phyloP scores from a whole-genome alignment of 2,888 invertebrate genomes.

The Leptinotarsa juncta region DNA sequence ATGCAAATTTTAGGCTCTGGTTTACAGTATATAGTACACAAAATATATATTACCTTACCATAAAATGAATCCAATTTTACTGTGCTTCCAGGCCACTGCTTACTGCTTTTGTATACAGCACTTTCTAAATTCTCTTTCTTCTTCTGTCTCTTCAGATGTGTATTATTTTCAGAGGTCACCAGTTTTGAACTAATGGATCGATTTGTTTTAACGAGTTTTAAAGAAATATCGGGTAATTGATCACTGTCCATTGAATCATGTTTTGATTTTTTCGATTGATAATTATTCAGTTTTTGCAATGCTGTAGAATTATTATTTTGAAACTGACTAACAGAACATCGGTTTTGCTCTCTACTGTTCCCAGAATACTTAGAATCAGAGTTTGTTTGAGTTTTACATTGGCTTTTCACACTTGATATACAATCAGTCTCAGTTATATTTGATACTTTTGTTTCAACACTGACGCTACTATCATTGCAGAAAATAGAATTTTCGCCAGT shows the following conservation, averaged over 20 bases:
- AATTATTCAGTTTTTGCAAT: constrained; percentile 1
- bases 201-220: not conserved
- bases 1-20: too few species aligned
- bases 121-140: not conserved
- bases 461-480: not conserved
- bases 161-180: not conserved
- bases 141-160: not conserved
- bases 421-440: not conserved
- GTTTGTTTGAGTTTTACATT: not conserved
- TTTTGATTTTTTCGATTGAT: not conserved
- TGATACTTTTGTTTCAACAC: not conserved
- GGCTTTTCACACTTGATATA: not conserved
- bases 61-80: not conserved
- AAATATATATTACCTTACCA: not conserved
- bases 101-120: not conserved
- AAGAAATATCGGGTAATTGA: not conserved
- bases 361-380: not conserved
- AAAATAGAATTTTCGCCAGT: not conserved
- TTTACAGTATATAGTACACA: too few species aligned
- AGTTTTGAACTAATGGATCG: not conserved
- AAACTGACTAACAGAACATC: not conserved
- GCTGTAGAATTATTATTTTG: not conserved
- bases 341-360: not conserved
- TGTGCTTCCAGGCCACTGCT: not conserved
- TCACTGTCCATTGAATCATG: not conserved